phyloP scores from a whole-genome alignment of 2,888 invertebrate genomes.

The Drosophila subquinaria region DNA sequence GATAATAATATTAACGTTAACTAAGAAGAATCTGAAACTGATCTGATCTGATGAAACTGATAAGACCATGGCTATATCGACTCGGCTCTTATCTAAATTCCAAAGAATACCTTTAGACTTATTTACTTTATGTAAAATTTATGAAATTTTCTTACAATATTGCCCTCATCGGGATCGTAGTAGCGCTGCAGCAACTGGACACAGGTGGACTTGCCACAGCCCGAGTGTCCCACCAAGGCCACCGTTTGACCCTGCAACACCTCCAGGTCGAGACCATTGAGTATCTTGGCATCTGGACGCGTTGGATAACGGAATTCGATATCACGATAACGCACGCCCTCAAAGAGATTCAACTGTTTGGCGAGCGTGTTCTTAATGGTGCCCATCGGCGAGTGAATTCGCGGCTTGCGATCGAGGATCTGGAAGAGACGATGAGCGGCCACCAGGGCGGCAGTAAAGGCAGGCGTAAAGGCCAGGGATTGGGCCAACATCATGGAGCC shows the following conservation, averaged over 20 bases:
- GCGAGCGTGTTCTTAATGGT: slow-evolving; percentile 78
- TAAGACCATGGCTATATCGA: background rate
- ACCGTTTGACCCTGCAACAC: slow-evolving; percentile 90
- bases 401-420: slow-evolving; percentile 88
- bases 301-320: slow-evolving; percentile 94
- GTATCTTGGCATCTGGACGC: slow-evolving; percentile 90
- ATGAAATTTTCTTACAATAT: slow-evolving; percentile 86
- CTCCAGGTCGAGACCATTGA: slow-evolving; percentile 90
- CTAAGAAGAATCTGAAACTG: background rate
- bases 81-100: background rate
- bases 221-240: slow-evolving; percentile 91
- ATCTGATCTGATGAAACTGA: no score
- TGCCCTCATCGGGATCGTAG: slow-evolving; percentile 91
- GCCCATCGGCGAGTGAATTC: slow-evolving; percentile 86
- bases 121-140: background rate
- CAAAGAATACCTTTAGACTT: background rate
- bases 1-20: background rate
- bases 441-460: slow-evolving; percentile 90
- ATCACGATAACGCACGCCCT: slow-evolving; percentile 87
- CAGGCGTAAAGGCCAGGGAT: slow-evolving; percentile 91
- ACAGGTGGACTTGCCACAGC: slow-evolving; percentile 93
- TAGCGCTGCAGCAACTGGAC: slow-evolving; percentile 92
- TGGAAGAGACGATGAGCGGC: slow-evolving; percentile 90
- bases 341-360: slow-evolving; percentile 82
- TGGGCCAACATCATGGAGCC: slow-evolving; percentile 93